Evolutionary conservation across 2,888 invertebrate genomes (phyloP).

Genomic region (Crematogaster levior): DNA sequence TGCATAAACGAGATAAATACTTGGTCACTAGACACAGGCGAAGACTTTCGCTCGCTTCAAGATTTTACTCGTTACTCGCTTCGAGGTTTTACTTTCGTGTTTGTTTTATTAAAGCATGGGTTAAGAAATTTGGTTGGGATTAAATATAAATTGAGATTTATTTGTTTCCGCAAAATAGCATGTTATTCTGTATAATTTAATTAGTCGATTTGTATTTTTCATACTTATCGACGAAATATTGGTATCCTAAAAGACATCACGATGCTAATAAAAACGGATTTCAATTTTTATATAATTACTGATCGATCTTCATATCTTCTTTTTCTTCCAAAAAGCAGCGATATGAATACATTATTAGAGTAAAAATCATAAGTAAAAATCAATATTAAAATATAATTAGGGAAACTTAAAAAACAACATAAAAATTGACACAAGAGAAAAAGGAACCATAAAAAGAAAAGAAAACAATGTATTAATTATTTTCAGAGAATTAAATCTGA

Average conservation of each 20-base stretch:
- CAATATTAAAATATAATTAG: not conserved
- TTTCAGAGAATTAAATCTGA: not conserved
- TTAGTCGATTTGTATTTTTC: not conserved
- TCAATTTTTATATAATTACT: conserved; percentile 1
- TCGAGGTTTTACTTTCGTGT: conserved; percentile 29
- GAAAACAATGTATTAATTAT: not conserved
- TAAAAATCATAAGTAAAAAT: not conserved
- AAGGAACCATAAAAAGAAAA: not conserved
- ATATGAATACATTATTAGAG: not conserved
- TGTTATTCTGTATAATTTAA: conserved; percentile 3
- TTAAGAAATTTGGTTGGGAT: not conserved
- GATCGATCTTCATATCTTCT: not conserved
- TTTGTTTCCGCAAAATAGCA: not conserved
- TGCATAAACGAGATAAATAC: conserved; percentile 56
- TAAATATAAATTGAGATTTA: conserved; percentile 32
- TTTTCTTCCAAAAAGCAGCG: not conserved
- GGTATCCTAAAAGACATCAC: not conserved
- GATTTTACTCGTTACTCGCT: conserved; percentile 25
- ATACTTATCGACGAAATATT: conserved; percentile 2
- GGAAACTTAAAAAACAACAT: not conserved
- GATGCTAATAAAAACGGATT: not conserved
- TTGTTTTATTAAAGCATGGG: conserved; percentile 5
- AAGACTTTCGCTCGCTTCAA: conserved; percentile 9
- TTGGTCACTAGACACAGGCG: conserved; percentile 43
- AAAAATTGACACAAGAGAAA: not conserved